Conservation (phyloP, 2,113 vertebrate genomes). For the Pollimyrus isidori region DNA sequence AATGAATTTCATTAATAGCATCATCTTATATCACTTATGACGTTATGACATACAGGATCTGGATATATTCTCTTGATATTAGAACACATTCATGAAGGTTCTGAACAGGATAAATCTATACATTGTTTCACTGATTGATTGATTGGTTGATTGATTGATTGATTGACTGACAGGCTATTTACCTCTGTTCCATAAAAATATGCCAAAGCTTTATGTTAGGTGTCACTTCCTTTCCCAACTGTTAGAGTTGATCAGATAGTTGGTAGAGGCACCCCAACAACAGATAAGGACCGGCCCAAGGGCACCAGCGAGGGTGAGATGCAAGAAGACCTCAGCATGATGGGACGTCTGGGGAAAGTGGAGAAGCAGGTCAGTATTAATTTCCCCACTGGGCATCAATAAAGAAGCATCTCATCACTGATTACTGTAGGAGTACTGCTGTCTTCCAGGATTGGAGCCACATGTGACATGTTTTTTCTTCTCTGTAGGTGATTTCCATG, state of each 20-base stretch:
- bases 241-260: constrained; percentile 96
- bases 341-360: constrained; percentile 92
- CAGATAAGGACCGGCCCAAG: constrained; percentile 91
- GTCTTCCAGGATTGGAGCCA: background rate
- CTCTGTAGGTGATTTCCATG: constrained; percentile 86
- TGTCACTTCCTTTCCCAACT: constrained; percentile 25
- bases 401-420: background rate
- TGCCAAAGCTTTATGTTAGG: constrained; percentile 22
- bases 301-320: constrained; percentile 70
- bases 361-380: constrained; percentile 80
- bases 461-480: background rate
- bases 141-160: background rate
- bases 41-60: background rate
- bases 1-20: background rate
- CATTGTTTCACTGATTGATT: background rate
- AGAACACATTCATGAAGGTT: background rate
- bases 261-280: constrained; percentile 78
- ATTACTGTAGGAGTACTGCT: background rate
- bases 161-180: background rate
- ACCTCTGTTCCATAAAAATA: background rate
- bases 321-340: constrained; percentile 93
- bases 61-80: background rate
- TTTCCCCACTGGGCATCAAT: background rate
- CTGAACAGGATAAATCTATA: background rate
- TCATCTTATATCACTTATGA: background rate